Conservation (phyloP, 2,797 vertebrate species). For the Garrulus glandarius region DNA sequence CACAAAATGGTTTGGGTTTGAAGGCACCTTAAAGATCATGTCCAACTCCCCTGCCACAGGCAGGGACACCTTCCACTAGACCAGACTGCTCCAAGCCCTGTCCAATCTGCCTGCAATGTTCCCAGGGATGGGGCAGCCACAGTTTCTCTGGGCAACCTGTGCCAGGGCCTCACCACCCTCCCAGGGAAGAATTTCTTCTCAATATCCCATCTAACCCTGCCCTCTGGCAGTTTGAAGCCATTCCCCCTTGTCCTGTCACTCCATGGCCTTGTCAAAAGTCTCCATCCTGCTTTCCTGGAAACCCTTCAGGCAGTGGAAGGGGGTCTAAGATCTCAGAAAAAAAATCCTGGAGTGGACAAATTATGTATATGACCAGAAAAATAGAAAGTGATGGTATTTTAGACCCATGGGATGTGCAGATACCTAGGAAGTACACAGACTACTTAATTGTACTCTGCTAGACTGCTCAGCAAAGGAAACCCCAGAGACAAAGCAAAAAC, state of each 20-base stretch:
- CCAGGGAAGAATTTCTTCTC: not conserved
- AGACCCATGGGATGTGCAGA: not conserved
- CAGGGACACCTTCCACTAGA: not conserved
- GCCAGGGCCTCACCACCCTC: not conserved
- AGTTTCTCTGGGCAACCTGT: not conserved
- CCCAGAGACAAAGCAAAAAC: not conserved
- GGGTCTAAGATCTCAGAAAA: not conserved
- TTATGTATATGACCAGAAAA: rapidly evolving
- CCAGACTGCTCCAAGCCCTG: not conserved
- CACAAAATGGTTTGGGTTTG: not conserved
- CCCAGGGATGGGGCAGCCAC: not conserved
- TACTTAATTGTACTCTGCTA: not conserved
- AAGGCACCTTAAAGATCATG: not conserved
- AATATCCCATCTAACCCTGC: not conserved
- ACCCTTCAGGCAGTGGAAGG: not conserved
- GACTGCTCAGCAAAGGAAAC: not conserved
- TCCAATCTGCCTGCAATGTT: not conserved
- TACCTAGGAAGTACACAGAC: not conserved
- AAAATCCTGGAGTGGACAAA: not conserved
- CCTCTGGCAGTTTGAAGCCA: not conserved
- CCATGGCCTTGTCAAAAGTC: not conserved
- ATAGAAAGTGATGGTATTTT: not conserved
- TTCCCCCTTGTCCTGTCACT: not conserved
- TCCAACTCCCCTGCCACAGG: not conserved
- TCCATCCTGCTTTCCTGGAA: not conserved